A percentile compares a stretch with the other conserved stretches of the same genome.
phyloP scores from a whole-genome alignment of 2,888 invertebrate genomes.

The Standfussiana lucernea region DNA sequence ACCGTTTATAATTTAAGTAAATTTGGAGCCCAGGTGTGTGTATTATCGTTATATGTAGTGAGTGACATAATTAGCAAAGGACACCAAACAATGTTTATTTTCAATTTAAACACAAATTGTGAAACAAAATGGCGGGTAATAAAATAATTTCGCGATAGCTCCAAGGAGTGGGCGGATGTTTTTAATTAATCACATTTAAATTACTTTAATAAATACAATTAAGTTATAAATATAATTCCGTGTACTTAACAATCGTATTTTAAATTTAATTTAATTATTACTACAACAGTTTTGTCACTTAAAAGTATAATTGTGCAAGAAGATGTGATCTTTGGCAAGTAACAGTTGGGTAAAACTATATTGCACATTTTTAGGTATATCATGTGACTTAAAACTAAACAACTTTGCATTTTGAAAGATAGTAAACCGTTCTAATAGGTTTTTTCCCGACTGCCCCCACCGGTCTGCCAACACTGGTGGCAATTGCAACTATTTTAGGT shows the following conservation, averaged over 20 bases:
- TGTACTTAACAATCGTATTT: conserved; percentile 36
- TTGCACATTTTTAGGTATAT: conserved; percentile 29
- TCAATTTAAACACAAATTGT: conserved; percentile 25
- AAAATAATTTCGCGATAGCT: conserved; percentile 33
- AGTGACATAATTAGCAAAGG: background rate
- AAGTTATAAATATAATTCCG: conserved; percentile 47
- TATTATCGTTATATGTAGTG: background rate
- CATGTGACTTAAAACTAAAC: background rate
- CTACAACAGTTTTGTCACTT: conserved; percentile 52
- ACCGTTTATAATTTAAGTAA: background rate
- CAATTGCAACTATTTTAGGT: no score
- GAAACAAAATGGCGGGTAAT: conserved; percentile 14
- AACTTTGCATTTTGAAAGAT: background rate
- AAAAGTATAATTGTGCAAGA: conserved; percentile 25
- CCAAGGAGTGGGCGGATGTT: conserved; percentile 62
- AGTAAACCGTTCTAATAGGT: background rate
- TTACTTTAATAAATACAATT: conserved; percentile 33
- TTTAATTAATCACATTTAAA: conserved; percentile 44
- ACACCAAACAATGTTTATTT: conserved; percentile 42
- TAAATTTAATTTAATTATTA: conserved; percentile 33
- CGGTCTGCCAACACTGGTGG: no score
- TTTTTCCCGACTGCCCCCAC: no score
- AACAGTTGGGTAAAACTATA: conserved; percentile 13
- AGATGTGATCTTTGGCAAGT: conserved; percentile 32
- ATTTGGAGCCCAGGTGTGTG: background rate